phyloP scores from a whole-genome alignment of 2,113 vertebrate species.

The Corythornis vintsioides region DNA sequence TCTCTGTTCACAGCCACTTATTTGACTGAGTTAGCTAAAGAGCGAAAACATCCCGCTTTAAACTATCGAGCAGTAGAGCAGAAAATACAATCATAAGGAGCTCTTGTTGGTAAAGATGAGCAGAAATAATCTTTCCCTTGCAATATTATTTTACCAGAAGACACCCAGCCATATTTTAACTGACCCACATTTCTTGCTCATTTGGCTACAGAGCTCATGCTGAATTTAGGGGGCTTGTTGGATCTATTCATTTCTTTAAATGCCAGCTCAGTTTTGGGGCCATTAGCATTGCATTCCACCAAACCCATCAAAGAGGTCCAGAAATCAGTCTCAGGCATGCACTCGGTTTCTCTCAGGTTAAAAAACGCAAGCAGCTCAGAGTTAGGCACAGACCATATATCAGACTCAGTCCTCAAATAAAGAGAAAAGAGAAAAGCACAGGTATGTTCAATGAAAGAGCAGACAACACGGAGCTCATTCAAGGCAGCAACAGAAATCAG shows the following conservation, averaged over 20 bases:
- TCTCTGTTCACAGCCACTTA: conserved; percentile 3
- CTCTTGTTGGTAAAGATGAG: conserved; percentile 34
- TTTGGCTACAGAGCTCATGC: conserved; percentile 27
- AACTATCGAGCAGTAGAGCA: background rate
- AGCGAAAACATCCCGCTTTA: conserved; percentile 15
- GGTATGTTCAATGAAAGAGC: conserved; percentile 47
- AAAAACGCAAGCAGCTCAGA: conserved; percentile 67
- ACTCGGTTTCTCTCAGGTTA: conserved; percentile 47
- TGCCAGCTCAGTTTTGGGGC: conserved; percentile 56
- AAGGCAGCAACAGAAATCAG: conserved; percentile 8
- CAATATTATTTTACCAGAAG: background rate
- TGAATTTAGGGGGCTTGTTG: conserved; percentile 62
- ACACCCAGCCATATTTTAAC: background rate
- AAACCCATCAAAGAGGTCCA: conserved; percentile 50
- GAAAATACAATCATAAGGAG: conserved; percentile 8
- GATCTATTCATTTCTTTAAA: conserved; percentile 28
- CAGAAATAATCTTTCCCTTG: background rate
- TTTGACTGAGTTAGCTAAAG: conserved; percentile 23
- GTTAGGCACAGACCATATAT: conserved; percentile 23
- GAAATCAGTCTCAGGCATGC: conserved; percentile 66
- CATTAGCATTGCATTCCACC: conserved; percentile 62
- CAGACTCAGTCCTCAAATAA: conserved; percentile 60
- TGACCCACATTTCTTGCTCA: conserved; percentile 6
- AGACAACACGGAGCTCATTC: conserved; percentile 43
- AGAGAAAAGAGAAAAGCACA: conserved; percentile 69